These are phyloP conservation scores for Albula goreensis DNA, from an alignment of 2,113 vertebrate species.

Conservation along the genomic window DNA sequence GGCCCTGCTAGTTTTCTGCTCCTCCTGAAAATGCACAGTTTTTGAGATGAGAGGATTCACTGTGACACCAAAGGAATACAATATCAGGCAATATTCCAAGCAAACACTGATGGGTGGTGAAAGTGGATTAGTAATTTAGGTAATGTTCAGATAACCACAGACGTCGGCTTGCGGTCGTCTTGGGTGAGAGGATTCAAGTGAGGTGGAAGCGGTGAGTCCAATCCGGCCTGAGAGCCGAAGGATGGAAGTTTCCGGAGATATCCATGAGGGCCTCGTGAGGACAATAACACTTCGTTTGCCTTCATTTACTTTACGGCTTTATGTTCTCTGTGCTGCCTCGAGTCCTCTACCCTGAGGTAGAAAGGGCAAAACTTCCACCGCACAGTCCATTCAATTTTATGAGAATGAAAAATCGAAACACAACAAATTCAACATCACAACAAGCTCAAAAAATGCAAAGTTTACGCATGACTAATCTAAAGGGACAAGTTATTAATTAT, in stretches of 20 bases:
- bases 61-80: not conserved
- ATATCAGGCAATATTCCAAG: not conserved
- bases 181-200: not conserved
- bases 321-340: conserved; percentile 33
- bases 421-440: not conserved
- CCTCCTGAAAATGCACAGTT: not conserved
- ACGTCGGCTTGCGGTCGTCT: not conserved
- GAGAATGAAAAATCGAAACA: not conserved
- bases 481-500: conserved; percentile 40
- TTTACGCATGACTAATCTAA: conserved; percentile 13
- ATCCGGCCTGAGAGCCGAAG: not conserved
- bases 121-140: conserved; percentile 1
- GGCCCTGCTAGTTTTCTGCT: not conserved
- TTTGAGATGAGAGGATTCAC: not conserved
- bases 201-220: not conserved
- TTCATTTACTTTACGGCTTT: conserved; percentile 36
- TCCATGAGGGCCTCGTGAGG: conserved; percentile 20
- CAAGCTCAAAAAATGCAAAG: not conserved
- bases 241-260: not conserved
- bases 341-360: conserved; percentile 19
- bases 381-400: not conserved
- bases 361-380: not conserved
- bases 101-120: not conserved
- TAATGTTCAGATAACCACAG: not conserved
- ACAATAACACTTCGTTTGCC: conserved; percentile 36